phyloP scores from a whole-genome alignment of 2,888 invertebrate genomes.

The Hipparchia sbordonii region DNA sequence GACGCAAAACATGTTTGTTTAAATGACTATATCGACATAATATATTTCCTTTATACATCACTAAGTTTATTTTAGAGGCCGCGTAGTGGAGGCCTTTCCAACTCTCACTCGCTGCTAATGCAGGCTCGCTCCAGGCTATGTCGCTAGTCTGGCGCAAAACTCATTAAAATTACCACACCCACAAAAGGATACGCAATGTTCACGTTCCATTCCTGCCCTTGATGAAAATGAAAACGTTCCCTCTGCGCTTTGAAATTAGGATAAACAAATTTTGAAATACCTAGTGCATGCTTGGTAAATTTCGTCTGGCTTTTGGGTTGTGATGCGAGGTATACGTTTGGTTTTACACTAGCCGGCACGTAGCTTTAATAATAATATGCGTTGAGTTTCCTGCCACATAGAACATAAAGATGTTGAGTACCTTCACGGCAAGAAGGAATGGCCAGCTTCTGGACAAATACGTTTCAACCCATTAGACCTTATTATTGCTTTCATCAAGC shows the following conservation, averaged over 20 bases:
- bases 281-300: constrained; percentile 26
- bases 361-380: background rate
- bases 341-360: background rate
- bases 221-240: constrained; percentile 43
- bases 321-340: background rate
- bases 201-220: constrained; percentile 38
- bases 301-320: constrained; percentile 20
- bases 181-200: constrained; percentile 42
- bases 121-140: constrained; percentile 61
- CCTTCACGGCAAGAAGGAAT: background rate
- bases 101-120: constrained; percentile 65
- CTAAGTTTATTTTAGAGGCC: constrained; percentile 49
- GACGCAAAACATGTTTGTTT: too few relatives aligned
- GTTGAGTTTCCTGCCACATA: background rate
- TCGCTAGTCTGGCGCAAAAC: constrained; percentile 70
- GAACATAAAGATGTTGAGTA: background rate
- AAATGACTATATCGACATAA: constrained; percentile 19
- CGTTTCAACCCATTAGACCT: too few relatives aligned
- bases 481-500: too few relatives aligned
- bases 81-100: constrained; percentile 52
- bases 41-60: constrained; percentile 39
- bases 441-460: too few relatives aligned
- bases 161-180: constrained; percentile 78
- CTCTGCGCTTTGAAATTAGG: constrained; percentile 39
- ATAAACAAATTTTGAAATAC: constrained; percentile 35